These are phyloP conservation scores for Globodera ellingtonae DNA, from an alignment of 1,140 invertebrate genomes.

Conservation along the genomic window DNA sequence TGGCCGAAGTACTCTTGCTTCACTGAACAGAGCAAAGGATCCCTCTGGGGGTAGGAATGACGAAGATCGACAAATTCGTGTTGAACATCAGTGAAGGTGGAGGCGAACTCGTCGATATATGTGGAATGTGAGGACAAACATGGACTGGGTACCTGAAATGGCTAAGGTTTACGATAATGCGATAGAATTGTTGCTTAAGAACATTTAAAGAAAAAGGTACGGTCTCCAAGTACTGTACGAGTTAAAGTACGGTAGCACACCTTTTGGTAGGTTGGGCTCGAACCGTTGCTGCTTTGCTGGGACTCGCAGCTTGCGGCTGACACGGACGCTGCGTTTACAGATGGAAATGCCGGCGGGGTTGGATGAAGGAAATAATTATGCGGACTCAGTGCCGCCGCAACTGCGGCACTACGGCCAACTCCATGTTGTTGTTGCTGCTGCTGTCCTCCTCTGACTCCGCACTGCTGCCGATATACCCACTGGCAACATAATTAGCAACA, in stretches of 20 bases:
- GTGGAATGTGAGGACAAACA: constrained; percentile 1
- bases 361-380: constrained; percentile 21
- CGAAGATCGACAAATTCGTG: not conserved
- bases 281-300: constrained; percentile 2
- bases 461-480: not conserved
- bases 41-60: not conserved
- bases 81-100: not conserved
- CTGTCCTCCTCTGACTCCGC: constrained; percentile 10
- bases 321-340: not conserved
- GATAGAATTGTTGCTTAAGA: too few relatives aligned
- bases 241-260: not conserved
- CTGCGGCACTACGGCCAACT: constrained; percentile 12
- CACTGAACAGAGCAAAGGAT: not conserved
- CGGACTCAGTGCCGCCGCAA: constrained; percentile 22
- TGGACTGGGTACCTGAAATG: constrained; percentile 25
- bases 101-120: constrained; percentile 6
- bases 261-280: constrained; percentile 17
- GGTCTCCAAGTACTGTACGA: too few relatives aligned
- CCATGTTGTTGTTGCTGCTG: not conserved
- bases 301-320: constrained; percentile 26
- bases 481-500: not conserved
- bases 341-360: not conserved
- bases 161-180: too few relatives aligned
- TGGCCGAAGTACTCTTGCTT: not conserved
- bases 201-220: too few relatives aligned